A percentile compares a stretch with the other conserved stretches of the same genome.
These are phyloP conservation scores for Pyxicephalus adspersus DNA, from an alignment of 2,113 vertebrate species.

Conservation along the genomic window DNA sequence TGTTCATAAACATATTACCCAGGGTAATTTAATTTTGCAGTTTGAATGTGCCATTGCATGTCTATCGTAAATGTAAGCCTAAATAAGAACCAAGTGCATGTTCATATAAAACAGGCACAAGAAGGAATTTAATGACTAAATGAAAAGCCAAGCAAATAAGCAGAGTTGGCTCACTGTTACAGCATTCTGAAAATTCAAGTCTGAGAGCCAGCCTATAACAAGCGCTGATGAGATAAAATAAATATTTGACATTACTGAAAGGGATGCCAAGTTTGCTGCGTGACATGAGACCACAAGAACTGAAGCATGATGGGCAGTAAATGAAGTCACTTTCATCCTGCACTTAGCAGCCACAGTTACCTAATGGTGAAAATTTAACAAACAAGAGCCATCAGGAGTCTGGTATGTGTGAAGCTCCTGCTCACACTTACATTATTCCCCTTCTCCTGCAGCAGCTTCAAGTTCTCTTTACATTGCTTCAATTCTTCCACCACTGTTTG, in stretches of 20 bases:
- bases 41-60: too few species aligned
- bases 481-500: conserved; percentile 89
- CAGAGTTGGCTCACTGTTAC: neutral
- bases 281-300: conserved; percentile 11
- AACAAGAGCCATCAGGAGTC: neutral
- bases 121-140: too few species aligned
- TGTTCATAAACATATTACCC: too few species aligned
- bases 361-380: neutral
- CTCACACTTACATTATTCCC: conserved; percentile 86
- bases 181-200: neutral
- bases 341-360: conserved; percentile 13
- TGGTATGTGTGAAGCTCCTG: neutral
- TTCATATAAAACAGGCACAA: too few species aligned
- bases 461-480: conserved; percentile 90
- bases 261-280: neutral
- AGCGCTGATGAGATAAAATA: conserved; percentile 1
- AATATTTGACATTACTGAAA: conserved; percentile 22
- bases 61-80: too few species aligned
- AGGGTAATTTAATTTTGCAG: too few species aligned
- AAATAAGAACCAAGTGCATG: too few species aligned
- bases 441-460: conserved; percentile 95
- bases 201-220: neutral
- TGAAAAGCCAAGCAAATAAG: neutral
- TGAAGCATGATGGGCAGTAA: neutral
- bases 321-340: conserved; percentile 22